Evolutionary conservation across 2,888 invertebrate species (phyloP).

Genomic region (Anorthoa munda): DNA sequence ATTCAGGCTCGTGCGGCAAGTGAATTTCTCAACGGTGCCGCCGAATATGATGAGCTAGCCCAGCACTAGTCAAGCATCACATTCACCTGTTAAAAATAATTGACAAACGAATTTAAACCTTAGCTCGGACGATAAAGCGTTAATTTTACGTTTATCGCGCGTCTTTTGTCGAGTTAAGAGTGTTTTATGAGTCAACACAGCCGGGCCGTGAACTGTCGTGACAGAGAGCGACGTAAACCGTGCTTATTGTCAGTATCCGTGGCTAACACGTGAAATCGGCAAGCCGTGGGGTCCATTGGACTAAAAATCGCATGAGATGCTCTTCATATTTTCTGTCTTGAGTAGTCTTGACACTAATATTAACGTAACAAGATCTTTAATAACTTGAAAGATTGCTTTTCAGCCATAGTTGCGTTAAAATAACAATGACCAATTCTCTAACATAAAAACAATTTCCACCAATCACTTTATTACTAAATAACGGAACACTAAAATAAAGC

Average conservation of each 20-base stretch:
- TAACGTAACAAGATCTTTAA: background rate
- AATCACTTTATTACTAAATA: constrained; percentile 35
- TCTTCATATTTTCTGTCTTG: constrained; percentile 41
- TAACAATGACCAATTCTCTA: background rate
- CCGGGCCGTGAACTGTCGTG: constrained; percentile 83
- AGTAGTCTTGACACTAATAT: background rate
- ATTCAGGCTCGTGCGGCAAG: constrained; percentile 76
- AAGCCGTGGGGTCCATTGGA: constrained; percentile 80
- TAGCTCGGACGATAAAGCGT: constrained; percentile 65
- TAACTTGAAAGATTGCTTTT: background rate
- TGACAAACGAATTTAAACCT: constrained; percentile 68
- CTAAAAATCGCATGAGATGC: constrained; percentile 65
- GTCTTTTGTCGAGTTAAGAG: constrained; percentile 76
- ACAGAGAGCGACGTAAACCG: constrained; percentile 81
- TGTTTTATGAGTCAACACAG: constrained; percentile 84
- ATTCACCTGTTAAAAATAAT: constrained; percentile 60
- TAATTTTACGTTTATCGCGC: constrained; percentile 58
- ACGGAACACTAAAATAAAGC: constrained; percentile 27
- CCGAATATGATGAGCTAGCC: constrained; percentile 80
- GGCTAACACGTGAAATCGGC: constrained; percentile 89
- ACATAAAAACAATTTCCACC: constrained; percentile 20
- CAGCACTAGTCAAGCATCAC: constrained; percentile 75
- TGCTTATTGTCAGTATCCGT: constrained; percentile 89
- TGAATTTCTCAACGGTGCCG: constrained; percentile 79
- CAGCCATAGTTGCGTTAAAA: background rate